These are phyloP conservation scores for Mycteria americana DNA, from an alignment of 2,797 vertebrate genomes.

Conservation along the genomic window DNA sequence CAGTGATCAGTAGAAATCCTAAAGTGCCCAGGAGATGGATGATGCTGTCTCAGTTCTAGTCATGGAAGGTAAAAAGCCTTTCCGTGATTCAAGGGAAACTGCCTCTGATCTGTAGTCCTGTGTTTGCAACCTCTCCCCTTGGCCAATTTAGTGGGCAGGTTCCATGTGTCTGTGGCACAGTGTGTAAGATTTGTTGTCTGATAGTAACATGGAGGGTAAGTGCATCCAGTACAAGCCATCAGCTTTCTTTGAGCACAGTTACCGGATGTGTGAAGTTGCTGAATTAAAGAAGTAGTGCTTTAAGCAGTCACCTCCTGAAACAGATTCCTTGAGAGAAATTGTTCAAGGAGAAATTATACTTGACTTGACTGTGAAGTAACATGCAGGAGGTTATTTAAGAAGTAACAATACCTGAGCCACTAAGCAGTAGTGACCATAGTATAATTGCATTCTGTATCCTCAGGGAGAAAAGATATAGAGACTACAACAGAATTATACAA, in stretches of 20 bases:
- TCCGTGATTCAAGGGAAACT: accelerated
- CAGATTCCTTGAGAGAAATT: background rate
- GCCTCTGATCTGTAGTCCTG: background rate
- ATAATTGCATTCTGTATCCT: background rate
- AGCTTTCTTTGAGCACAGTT: background rate
- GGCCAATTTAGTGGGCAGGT: too few species aligned
- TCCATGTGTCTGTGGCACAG: background rate
- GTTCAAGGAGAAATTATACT: background rate
- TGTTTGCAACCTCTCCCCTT: background rate
- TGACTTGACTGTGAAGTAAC: background rate
- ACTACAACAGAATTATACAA: background rate
- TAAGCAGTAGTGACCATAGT: background rate
- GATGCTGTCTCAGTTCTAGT: background rate
- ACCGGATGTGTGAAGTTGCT: background rate
- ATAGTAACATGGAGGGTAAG: background rate
- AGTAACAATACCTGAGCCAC: background rate
- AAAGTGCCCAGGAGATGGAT: too few species aligned
- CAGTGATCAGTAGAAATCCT: background rate
- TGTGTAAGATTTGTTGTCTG: background rate
- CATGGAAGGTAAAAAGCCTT: background rate
- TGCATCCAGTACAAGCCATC: background rate
- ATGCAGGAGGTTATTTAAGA: background rate
- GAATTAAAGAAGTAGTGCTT: background rate
- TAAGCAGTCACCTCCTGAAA: background rate
- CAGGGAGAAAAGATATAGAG: background rate